These are phyloP conservation scores for Urocitellus parryii DNA, from an alignment of 2,113 vertebrate genomes.

Conservation along the genomic window DNA sequence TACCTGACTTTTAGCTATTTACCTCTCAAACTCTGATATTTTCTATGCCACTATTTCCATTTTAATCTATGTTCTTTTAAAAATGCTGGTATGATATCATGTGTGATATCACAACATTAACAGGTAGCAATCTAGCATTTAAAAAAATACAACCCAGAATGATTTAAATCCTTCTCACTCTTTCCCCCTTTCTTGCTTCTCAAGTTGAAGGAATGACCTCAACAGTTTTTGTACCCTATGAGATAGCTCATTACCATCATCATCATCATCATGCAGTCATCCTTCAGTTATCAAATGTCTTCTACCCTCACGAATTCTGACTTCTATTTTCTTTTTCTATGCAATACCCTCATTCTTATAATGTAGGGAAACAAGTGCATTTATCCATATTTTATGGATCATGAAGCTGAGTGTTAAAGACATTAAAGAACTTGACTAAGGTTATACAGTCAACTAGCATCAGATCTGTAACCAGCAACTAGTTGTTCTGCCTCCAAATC, in stretches of 20 bases:
- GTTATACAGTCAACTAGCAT: neutral
- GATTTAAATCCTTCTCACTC: neutral
- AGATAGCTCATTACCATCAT: neutral
- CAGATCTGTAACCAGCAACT: neutral
- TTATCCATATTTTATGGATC: neutral
- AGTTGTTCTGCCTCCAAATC: neutral
- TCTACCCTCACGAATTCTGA: neutral
- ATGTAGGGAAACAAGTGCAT: neutral
- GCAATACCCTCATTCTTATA: neutral
- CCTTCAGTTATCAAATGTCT: neutral
- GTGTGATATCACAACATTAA: conserved; percentile 1
- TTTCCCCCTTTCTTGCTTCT: neutral
- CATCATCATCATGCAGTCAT: neutral
- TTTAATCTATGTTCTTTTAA: conserved; percentile 2
- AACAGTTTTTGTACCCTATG: neutral
- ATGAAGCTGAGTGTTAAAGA: neutral
- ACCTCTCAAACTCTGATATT: neutral
- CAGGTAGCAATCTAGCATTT: neutral
- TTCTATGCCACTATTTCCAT: neutral
- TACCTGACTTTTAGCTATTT: neutral
- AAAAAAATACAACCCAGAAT: neutral
- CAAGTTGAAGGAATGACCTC: neutral
- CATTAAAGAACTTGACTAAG: conserved; percentile 9
- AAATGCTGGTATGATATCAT: neutral
- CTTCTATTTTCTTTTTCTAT: neutral